phyloP scores from a whole-genome alignment of 2,888 invertebrate species.

The Neoaliturus tenellus region DNA sequence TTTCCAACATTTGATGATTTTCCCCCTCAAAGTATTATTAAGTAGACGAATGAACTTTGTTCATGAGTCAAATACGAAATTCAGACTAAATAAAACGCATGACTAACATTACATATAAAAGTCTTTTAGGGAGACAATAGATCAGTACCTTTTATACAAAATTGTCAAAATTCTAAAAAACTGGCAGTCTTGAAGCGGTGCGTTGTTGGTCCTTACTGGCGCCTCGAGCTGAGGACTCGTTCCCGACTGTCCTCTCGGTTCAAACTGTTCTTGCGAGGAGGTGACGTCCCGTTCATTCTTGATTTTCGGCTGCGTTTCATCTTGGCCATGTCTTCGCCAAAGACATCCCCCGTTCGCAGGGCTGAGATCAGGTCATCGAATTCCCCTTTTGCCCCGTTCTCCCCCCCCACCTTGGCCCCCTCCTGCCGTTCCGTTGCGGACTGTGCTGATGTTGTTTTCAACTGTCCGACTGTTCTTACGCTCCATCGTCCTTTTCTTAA shows the following conservation, averaged over 20 bases:
- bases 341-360: conserved; percentile 94
- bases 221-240: conserved; percentile 66
- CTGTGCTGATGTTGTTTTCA: conserved; percentile 75
- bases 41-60: not conserved
- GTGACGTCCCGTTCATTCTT: conserved; percentile 77
- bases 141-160: conserved; percentile 17
- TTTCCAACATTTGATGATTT: too few species aligned
- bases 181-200: conserved; percentile 19
- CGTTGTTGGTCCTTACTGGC: conserved; percentile 46
- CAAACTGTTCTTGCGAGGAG: conserved; percentile 78
- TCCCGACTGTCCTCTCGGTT: conserved; percentile 83
- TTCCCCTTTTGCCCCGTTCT: conserved; percentile 77
- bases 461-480: conserved; percentile 82
- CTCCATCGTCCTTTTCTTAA: conserved; percentile 92
- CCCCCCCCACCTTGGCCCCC: conserved; percentile 52
- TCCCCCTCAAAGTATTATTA: not conserved
- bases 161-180: conserved; percentile 19
- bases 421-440: conserved; percentile 52
- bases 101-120: not conserved
- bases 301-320: conserved; percentile 87
- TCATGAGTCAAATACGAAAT: not conserved
- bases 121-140: conserved; percentile 15
- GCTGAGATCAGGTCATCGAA: conserved; percentile 98
- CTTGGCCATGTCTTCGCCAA: conserved; percentile 97
- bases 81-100: not conserved